Conservation (phyloP, 1,140 invertebrate species). For the Aphelinus atriplicis region DNA sequence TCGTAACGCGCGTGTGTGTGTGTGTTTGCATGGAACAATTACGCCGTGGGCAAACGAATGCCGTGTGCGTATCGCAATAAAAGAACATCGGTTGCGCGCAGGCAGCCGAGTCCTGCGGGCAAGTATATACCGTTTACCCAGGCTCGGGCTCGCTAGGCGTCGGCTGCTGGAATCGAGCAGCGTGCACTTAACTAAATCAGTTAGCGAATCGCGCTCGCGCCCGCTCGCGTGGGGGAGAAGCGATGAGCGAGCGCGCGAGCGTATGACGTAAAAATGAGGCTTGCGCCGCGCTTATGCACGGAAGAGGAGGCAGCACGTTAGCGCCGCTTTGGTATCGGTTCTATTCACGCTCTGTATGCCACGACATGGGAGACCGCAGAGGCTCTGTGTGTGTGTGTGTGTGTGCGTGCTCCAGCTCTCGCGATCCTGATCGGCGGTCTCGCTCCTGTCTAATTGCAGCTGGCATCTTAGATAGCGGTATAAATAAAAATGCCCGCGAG, state of each 20-base stretch:
- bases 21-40: too few relatives aligned
- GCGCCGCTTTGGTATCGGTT: neutral
- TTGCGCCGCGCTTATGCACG: neutral
- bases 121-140: too few relatives aligned
- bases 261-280: constrained; percentile 26
- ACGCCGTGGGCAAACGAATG: too few relatives aligned
- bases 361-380: constrained; percentile 31
- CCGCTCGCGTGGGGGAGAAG: too few relatives aligned
- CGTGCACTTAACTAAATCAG: constrained; percentile 28
- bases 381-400: constrained; percentile 13
- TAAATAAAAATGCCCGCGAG: constrained; percentile 59
- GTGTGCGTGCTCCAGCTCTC: too few relatives aligned
- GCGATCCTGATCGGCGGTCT: too few relatives aligned
- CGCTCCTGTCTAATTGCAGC: too few relatives aligned
- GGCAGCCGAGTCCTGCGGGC: too few relatives aligned
- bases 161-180: neutral
- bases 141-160: too few relatives aligned
- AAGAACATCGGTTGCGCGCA: too few relatives aligned
- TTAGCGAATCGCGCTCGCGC: constrained; percentile 39
- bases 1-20: too few relatives aligned
- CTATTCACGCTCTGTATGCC: constrained; percentile 65
- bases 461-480: constrained; percentile 39
- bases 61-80: too few relatives aligned
- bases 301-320: neutral
- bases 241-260: neutral